These are phyloP conservation scores for Zeus faber DNA, from an alignment of 2,113 vertebrate genomes.

Conservation along the genomic window DNA sequence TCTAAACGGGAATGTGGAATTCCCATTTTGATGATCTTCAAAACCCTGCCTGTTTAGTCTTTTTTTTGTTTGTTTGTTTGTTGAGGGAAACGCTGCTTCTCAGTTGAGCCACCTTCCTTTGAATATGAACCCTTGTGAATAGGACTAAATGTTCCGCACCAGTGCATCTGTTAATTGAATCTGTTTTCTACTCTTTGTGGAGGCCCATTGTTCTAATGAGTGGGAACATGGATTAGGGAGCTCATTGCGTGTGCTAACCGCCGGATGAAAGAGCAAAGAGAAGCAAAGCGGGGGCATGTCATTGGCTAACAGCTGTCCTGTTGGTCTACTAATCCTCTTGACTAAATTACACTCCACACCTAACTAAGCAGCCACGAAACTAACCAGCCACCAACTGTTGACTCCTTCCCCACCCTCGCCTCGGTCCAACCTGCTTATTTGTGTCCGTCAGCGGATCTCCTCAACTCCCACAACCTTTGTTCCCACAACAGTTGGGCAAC, in stretches of 20 bases:
- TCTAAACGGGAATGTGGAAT: background rate
- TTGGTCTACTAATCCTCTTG: conserved; percentile 73
- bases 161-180: conserved; percentile 65
- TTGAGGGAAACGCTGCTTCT: conserved; percentile 1
- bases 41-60: conserved; percentile 2
- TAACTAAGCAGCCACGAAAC: conserved; percentile 65
- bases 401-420: conserved; percentile 43
- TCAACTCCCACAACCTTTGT: conserved; percentile 51
- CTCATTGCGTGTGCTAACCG: conserved; percentile 67
- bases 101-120: conserved; percentile 19
- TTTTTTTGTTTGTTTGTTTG: conserved; percentile 16
- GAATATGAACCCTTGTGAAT: conserved; percentile 37
- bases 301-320: conserved; percentile 73
- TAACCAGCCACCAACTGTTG: conserved; percentile 68
- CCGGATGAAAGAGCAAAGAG: conserved; percentile 70
- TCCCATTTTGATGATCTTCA: background rate
- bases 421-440: conserved; percentile 70
- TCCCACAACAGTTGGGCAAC: conserved; percentile 58
- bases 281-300: conserved; percentile 61
- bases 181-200: conserved; percentile 57
- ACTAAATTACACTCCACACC: conserved; percentile 75
- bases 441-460: conserved; percentile 70
- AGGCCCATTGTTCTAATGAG: conserved; percentile 67
- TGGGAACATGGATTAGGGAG: conserved; percentile 71
- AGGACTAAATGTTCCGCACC: conserved; percentile 49